Evolutionary conservation across 92 coral and sea anemone species (phyloP).

Genomic region (Palythoa heliodiscus): DNA sequence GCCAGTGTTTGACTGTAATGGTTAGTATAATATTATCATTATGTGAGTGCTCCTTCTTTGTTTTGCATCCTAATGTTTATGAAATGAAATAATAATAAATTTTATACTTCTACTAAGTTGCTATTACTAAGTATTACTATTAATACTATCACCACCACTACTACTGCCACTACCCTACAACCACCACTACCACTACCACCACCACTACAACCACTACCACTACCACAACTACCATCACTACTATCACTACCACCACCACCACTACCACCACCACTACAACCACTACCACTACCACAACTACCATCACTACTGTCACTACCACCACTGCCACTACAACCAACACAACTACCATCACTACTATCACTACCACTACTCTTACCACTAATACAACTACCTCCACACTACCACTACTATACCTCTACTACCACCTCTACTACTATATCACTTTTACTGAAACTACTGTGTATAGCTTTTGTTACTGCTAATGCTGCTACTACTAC

Average conservation of each 20-base stretch:
- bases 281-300: background rate
- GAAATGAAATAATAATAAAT: too few relatives aligned
- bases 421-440: background rate
- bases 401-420: background rate
- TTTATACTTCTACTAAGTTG: too few relatives aligned
- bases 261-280: too few relatives aligned
- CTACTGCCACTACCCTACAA: too few relatives aligned
- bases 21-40: background rate
- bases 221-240: too few relatives aligned
- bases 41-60: too few relatives aligned
- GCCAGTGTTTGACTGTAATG: conserved; percentile 36
- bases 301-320: background rate
- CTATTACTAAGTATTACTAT: too few relatives aligned
- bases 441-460: background rate
- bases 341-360: background rate
- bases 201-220: background rate
- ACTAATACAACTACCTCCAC: background rate
- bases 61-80: background rate
- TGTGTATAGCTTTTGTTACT: too few relatives aligned
- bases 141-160: too few relatives aligned
- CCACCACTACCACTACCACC: background rate
- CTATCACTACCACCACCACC: too few relatives aligned
- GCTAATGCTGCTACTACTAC: too few relatives aligned
- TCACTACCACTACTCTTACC: background rate
- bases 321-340: background rate